phyloP scores from a whole-genome alignment of 2,888 invertebrate species.

The Pedicia rivosa region DNA sequence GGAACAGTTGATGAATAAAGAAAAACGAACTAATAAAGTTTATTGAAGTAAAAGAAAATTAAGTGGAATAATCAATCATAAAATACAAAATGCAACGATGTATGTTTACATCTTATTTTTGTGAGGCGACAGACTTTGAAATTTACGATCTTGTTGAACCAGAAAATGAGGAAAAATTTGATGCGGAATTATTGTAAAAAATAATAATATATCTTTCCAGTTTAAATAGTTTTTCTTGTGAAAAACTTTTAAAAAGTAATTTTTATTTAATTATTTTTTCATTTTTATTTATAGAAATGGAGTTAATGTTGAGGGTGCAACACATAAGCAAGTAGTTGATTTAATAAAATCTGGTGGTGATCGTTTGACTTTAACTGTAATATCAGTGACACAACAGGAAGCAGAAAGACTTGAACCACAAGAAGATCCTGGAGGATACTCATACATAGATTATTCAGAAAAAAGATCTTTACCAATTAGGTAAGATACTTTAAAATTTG shows the following conservation, averaged over 20 bases:
- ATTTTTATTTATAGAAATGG: constrained; percentile 65
- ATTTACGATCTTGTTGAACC: background rate
- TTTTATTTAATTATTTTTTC: background rate
- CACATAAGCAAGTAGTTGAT: constrained; percentile 98
- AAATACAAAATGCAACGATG: constrained; percentile 5
- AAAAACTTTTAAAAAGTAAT: no score
- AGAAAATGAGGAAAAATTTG: no score
- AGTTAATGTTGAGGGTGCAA: constrained; percentile 97
- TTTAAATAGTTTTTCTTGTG: no score
- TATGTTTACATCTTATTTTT: background rate
- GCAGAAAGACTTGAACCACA: constrained; percentile 69
- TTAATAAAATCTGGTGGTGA: constrained; percentile 98
- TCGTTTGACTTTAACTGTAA: constrained; percentile 87
- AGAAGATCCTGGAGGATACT: constrained; percentile 62
- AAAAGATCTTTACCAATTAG: constrained; percentile 71
- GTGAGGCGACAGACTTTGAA: constrained; percentile 1
- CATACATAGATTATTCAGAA: constrained; percentile 83
- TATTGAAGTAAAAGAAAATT: no score
- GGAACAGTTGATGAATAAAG: no score
- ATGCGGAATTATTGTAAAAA: no score
- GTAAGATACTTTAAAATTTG: constrained; percentile 14
- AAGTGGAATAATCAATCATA: no score
- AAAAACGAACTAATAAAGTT: no score
- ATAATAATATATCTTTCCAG: no score
- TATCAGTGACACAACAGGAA: constrained; percentile 87